Evolutionary conservation across 2,797 vertebrate genomes (phyloP).

Genomic region (Microctenopoma steveboyesi): DNA sequence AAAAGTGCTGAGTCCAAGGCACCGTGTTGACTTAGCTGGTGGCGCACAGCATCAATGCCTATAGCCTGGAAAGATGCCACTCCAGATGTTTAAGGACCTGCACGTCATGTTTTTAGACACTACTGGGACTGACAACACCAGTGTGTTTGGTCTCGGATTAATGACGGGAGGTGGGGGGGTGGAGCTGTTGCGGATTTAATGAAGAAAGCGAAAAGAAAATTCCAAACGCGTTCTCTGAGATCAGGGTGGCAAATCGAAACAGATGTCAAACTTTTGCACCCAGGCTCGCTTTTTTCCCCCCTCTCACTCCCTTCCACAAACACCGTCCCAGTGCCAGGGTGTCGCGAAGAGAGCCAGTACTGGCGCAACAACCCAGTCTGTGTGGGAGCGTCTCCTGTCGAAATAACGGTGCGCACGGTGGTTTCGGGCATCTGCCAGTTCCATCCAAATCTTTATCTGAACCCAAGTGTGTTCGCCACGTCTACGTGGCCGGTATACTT

Average conservation of each 20-base stretch:
- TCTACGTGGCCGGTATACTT: slow-evolving; percentile 80
- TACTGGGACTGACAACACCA: slow-evolving; percentile 6
- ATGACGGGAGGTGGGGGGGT: slow-evolving; percentile 1
- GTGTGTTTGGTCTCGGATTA: slow-evolving; percentile 9
- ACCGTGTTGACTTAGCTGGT: slow-evolving; percentile 30
- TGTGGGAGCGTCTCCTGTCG: slow-evolving; percentile 14
- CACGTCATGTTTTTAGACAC: slow-evolving; percentile 22
- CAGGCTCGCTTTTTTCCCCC: slow-evolving; percentile 19
- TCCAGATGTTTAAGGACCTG: slow-evolving; percentile 40
- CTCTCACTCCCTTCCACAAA: slow-evolving; percentile 53
- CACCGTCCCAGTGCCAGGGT: slow-evolving; percentile 36
- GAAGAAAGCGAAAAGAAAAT: slow-evolving; percentile 23
- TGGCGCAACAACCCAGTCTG: slow-evolving; percentile 59
- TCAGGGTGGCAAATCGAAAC: slow-evolving; percentile 63
- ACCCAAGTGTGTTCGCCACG: slow-evolving; percentile 36
- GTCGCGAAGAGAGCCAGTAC: slow-evolving; percentile 49
- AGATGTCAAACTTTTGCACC: slow-evolving; percentile 58
- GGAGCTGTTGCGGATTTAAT: slow-evolving; percentile 9
- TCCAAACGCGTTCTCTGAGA: slow-evolving; percentile 34
- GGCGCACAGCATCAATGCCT: slow-evolving; percentile 58
- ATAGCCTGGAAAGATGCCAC: slow-evolving; percentile 59
- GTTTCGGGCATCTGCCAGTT: slow-evolving; percentile 54
- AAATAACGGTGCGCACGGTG: slow-evolving; percentile 58
- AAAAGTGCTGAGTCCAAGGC: not conserved
- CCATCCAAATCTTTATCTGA: slow-evolving; percentile 63